Evolutionary conservation across 2,113 vertebrate species (phyloP).

Genomic region (Nibea coibor): DNA sequence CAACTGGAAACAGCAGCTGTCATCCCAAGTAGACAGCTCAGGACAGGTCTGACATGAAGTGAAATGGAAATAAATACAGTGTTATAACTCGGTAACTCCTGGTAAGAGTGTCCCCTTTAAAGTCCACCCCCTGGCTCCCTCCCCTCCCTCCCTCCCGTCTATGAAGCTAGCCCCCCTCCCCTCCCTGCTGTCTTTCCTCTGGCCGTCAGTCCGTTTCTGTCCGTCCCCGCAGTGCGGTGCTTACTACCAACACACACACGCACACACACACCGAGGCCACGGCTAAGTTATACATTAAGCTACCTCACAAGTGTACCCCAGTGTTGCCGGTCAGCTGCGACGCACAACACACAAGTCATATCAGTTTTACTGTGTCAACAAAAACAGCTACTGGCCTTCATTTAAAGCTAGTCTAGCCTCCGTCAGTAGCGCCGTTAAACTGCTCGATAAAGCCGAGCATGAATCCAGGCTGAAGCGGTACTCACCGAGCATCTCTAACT

Average conservation of each 20-base stretch:
- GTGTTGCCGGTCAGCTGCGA: not conserved
- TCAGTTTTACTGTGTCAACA: conserved; percentile 48
- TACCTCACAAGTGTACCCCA: not conserved
- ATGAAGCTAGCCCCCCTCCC: conserved; percentile 17
- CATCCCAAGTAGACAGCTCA: conserved; percentile 28
- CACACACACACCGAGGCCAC: conserved; percentile 16
- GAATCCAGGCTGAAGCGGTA: conserved; percentile 11
- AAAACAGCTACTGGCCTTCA: conserved; percentile 64
- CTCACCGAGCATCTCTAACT: conserved; percentile 64
- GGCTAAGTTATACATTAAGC: conserved; percentile 14
- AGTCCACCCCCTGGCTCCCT: conserved; percentile 45
- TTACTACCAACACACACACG: conserved; percentile 31
- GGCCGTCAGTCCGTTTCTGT: conserved; percentile 65
- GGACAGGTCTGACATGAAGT: conserved; percentile 44
- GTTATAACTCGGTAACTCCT: conserved; percentile 45
- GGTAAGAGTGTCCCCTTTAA: conserved; percentile 77
- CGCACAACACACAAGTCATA: not conserved
- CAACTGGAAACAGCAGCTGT: conserved; percentile 42
- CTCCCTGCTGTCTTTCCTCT: conserved; percentile 50
- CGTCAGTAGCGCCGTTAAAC: conserved; percentile 26
- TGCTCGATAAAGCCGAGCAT: conserved; percentile 3
- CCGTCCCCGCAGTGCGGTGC: conserved; percentile 78
- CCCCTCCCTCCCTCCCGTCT: conserved; percentile 42
- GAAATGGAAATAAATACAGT: conserved; percentile 48
- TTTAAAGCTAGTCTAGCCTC: conserved; percentile 62